Evolutionary conservation across 2,797 vertebrate species (phyloP).

Genomic region (Merluccius polli): DNA sequence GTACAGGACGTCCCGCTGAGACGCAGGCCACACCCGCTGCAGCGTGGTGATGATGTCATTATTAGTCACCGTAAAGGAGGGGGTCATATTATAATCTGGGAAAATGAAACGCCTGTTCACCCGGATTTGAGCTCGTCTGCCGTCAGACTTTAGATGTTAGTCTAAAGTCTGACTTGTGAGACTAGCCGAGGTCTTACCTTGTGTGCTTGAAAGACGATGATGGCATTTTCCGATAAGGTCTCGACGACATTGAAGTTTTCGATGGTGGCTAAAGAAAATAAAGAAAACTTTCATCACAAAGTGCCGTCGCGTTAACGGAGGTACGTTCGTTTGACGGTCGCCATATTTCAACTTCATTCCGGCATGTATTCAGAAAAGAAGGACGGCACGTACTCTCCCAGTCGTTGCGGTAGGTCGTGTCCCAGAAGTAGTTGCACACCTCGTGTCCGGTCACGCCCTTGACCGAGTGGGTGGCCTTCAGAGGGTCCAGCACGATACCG

Average conservation of each 20-base stretch:
- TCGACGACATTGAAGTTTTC: slow-evolving; percentile 96
- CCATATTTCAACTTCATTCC: too few species aligned
- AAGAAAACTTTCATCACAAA: not conserved
- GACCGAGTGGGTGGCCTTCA: slow-evolving; percentile 94
- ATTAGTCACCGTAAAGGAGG: not conserved
- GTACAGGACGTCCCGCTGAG: slow-evolving; percentile 94
- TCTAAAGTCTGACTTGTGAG: too few species aligned
- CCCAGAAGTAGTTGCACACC: slow-evolving; percentile 96
- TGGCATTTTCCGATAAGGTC: slow-evolving; percentile 86
- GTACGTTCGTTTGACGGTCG: too few species aligned
- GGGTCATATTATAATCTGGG: too few species aligned
- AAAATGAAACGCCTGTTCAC: not conserved
- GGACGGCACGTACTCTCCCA: slow-evolving; percentile 88
- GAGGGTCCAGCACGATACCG: slow-evolving; percentile 92
- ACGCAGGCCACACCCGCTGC: slow-evolving; percentile 96
- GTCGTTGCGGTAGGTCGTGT: slow-evolving; percentile 90
- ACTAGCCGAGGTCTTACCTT: slow-evolving; percentile 87
- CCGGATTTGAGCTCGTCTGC: too few species aligned
- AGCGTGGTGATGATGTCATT: not conserved
- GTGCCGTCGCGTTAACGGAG: too few species aligned
- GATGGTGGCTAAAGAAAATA: slow-evolving; percentile 81
- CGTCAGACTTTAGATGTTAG: too few species aligned
- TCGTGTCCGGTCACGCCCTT: slow-evolving; percentile 96
- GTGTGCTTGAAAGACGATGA: slow-evolving; percentile 90
- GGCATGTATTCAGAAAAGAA: too few species aligned